Evolutionary conservation across 2,888 invertebrate species (phyloP), one percentile per base, ranked within the genome.

Genomic region (Drosophila anomalata): DNA sequence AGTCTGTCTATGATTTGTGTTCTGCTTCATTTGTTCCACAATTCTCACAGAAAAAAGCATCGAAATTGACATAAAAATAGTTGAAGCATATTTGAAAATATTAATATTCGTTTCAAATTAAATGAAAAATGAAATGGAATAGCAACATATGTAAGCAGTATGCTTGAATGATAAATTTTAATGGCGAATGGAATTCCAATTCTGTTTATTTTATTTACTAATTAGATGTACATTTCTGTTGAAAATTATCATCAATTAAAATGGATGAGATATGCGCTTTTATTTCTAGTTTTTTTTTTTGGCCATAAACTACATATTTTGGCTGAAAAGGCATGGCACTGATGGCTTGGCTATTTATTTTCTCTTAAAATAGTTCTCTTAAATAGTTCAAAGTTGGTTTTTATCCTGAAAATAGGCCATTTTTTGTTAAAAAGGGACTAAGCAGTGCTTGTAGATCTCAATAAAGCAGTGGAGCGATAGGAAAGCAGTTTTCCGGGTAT

Each of bases 1-100:
- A 3, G 63, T 51, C 74, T 68, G 71, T 59, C 81, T 76, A 72
- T 78, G 85, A 74, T 78, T 84, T 76, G 72, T 67, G 68, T 41
- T 47, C 39, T 44, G 72, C 62, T 79, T 79, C 65, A 74, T 76
- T 76, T 76, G 79, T 67, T 56, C 51, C n/a, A 4, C 57, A 36
- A 17, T 24, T 17, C 17, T 17, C 17, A 17, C 17, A 17, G 53
- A 58, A 41, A 24, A 66, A 50, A 4, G 22, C 22, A 44, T 12
- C 33, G 44, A 29, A 29, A 29, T 2, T 9, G 9, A 12, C 11
- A 14, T 3, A 14, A 22, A 39, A 39, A 24, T 33, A 33, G 12
- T 12, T 33, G 36, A 36, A 36, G 6, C n/a, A n/a, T n/a, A 36
- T n/a, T 36, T 36, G 5, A 14, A 36, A 36, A n/a, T 36, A 36